These are phyloP conservation scores for Micronycteris hirsuta DNA, from an alignment of 2,113 vertebrate genomes.

Conservation along the genomic window DNA sequence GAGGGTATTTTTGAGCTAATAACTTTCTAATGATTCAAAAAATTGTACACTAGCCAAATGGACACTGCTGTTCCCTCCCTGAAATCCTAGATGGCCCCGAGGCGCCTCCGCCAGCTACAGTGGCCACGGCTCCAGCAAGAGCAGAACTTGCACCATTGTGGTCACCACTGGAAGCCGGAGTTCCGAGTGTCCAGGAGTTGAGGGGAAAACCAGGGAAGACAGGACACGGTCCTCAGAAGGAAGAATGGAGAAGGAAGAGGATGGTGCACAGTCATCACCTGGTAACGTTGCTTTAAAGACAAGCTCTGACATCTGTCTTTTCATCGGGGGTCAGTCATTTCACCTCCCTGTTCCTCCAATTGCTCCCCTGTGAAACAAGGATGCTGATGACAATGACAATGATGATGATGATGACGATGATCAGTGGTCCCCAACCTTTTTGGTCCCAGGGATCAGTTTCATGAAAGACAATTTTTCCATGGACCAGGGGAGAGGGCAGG, in stretches of 20 bases:
- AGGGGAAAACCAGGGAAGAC: neutral
- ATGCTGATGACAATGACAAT: neutral
- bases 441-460: too few relatives aligned
- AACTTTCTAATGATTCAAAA: neutral
- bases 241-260: neutral
- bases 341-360: neutral
- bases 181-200: neutral
- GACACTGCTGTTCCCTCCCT: too few relatives aligned
- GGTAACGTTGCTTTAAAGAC: neutral
- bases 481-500: too few relatives aligned
- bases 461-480: too few relatives aligned
- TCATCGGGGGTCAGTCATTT: neutral
- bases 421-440: too few relatives aligned
- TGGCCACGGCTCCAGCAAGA: accelerated
- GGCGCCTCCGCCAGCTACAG: accelerated
- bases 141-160: accelerated
- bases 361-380: too few relatives aligned
- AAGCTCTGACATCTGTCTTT: neutral
- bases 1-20: neutral
- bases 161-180: neutral
- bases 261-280: neutral
- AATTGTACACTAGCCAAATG: too few relatives aligned
- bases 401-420: neutral
- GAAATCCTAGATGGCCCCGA: neutral
- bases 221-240: too few relatives aligned